Base-by-base conservation (phyloP, 1,140 invertebrate species). In the Pogonus chalceus region DNA sequence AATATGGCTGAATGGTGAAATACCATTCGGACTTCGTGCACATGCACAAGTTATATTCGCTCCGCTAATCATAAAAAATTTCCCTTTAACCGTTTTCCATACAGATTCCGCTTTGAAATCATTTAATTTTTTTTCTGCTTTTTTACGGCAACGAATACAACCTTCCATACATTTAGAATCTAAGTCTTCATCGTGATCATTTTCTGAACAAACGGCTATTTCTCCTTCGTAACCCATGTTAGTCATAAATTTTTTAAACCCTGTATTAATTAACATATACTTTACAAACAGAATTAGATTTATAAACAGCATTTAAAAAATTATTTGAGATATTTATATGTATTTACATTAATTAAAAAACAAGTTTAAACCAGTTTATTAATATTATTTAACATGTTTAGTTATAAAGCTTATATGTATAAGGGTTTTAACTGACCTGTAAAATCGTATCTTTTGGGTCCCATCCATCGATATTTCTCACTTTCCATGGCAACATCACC, bases 381-480 rank as follows among this genome's bases (percentile, higher is more conserved):
- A n/a, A n/a, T n/a, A n/a, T n/a, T n/a, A n/a, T n/a, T n/a, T n/a
- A n/a, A n/a, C n/a, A n/a, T n/a, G n/a, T n/a, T n/a, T n/a, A n/a
- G n/a, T n/a, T n/a, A n/a, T n/a, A n/a, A n/a, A n/a, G n/a, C n/a
- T n/a, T n/a, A n/a, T n/a, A n/a, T n/a, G n/a, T n/a, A n/a, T n/a
- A n/a, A n/a, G n/a, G n/a, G n/a, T n/a, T 18, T 39, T 35, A 50
- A 22, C 62, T 64, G 63, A 84, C 85, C 87, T 48, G 85, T 83
- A 71, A 84, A 89, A 65, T 91, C 84, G 65, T 94, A 94, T 57
- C 91, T 72, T 55, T 80, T 79, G n/a, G 91, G 89, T 26, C 91
- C 91, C 83, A 95, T 86, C 85, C 88, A 93, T 10, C 91, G 74
- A 60, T 87, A 84, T 47, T 81, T 81, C 62, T 94, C 92, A 64